These are phyloP conservation scores for Falco novaeseelandiae DNA, from an alignment of 2,797 vertebrate genomes.

Conservation along the genomic window DNA sequence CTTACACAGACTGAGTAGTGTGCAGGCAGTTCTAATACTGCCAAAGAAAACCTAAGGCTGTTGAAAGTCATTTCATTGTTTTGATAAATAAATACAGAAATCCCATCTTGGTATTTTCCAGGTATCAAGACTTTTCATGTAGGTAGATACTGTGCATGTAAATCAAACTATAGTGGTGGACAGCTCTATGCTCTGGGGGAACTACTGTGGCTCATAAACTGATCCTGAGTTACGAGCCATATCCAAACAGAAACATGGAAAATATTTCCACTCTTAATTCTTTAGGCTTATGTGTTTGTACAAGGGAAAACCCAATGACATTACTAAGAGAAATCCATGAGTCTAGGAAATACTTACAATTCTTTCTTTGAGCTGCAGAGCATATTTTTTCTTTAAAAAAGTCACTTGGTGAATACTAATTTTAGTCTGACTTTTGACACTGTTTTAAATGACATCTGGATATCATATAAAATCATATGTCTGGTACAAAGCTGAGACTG, in stretches of 20 bases:
- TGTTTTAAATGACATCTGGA: constrained; percentile 37
- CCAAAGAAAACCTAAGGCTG: neutral
- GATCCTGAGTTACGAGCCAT: neutral
- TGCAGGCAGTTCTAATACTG: neutral
- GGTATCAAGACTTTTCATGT: neutral
- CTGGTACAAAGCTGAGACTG: constrained; percentile 41
- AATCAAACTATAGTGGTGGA: neutral
- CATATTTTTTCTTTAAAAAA: constrained; percentile 7
- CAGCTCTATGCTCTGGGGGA: neutral
- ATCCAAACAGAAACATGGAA: neutral
- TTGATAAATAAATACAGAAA: neutral
- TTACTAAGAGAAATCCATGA: neutral
- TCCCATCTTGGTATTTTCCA: neutral
- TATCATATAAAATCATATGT: constrained; percentile 30
- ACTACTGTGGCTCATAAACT: neutral
- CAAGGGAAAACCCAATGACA: neutral
- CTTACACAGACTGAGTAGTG: neutral
- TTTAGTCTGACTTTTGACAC: constrained; percentile 53
- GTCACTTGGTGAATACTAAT: neutral
- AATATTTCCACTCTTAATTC: neutral
- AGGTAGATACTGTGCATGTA: neutral
- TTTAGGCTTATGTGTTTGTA: neutral
- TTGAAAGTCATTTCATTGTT: neutral
- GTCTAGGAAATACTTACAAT: neutral
- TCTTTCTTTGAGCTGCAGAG: neutral